These are phyloP conservation scores for Notothenia coriiceps DNA, from an alignment of 2,113 vertebrate genomes.

Conservation along the genomic window DNA sequence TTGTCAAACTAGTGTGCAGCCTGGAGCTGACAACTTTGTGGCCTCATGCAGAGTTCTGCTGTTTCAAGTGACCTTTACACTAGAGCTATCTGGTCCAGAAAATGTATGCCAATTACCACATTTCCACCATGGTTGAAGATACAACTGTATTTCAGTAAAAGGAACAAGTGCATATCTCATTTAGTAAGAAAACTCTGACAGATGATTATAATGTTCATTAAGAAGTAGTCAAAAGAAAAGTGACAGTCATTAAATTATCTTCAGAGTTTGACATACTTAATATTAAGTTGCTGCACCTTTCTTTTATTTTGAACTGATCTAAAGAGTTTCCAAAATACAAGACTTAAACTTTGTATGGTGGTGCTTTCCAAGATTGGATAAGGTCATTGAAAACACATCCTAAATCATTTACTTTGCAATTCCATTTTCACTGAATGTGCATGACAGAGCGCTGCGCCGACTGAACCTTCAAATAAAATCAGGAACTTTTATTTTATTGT, in stretches of 20 bases:
- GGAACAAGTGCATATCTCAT: slow-evolving; percentile 1
- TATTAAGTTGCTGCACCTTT: not conserved
- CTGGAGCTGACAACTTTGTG: slow-evolving; percentile 56
- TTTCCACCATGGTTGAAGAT: not conserved
- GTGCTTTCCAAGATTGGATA: not conserved
- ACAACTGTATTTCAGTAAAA: not conserved
- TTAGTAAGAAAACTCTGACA: not conserved
- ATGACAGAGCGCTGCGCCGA: slow-evolving; percentile 9
- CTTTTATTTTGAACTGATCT: slow-evolving; percentile 23
- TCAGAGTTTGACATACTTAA: not conserved
- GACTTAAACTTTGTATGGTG: not conserved
- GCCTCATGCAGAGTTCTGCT: slow-evolving; percentile 12
- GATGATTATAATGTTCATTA: not conserved
- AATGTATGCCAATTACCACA: not conserved
- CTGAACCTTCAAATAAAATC: slow-evolving; percentile 18
- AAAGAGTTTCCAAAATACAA: not conserved
- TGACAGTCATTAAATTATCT: not conserved
- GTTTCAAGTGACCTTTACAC: slow-evolving; percentile 33
- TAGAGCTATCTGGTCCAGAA: slow-evolving; percentile 14
- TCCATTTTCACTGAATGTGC: slow-evolving; percentile 13
- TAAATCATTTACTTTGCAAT: slow-evolving; percentile 2
- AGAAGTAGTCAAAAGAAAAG: not conserved
- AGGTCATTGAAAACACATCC: not conserved
- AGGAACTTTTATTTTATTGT: slow-evolving; percentile 8
- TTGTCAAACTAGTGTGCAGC: slow-evolving; percentile 50